These are phyloP conservation scores for Meteorus cinctellus DNA, from an alignment of 2,888 invertebrate genomes.

Conservation along the genomic window DNA sequence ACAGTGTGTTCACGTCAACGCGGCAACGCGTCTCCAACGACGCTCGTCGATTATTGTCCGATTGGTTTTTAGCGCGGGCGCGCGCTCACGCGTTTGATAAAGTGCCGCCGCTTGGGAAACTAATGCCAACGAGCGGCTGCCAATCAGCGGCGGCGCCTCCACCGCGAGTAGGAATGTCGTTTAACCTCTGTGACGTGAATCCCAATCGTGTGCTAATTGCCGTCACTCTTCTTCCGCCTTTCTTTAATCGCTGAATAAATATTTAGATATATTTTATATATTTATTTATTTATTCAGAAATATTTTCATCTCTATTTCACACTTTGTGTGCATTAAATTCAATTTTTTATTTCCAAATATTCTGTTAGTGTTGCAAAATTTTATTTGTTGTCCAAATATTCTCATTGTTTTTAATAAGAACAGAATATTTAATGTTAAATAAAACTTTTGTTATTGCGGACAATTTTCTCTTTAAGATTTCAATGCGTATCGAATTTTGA, in stretches of 20 bases:
- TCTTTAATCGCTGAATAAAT: conserved; percentile 11
- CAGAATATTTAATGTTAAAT: too few relatives aligned
- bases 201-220: conserved; percentile 68
- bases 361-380: too few relatives aligned
- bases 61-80: conserved; percentile 36
- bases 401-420: too few relatives aligned
- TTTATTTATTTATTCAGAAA: conserved; percentile 12
- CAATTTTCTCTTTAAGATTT: conserved; percentile 23
- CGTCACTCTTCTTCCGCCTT: conserved; percentile 48
- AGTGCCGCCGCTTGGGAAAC: conserved; percentile 40
- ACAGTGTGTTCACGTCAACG: conserved; percentile 14
- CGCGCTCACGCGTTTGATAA: conserved; percentile 39
- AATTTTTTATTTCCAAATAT: too few relatives aligned
- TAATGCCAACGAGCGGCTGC: conserved; percentile 33
- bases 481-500: conserved; percentile 6
- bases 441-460: too few relatives aligned
- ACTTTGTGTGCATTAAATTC: too few relatives aligned
- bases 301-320: background rate
- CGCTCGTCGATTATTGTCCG: conserved; percentile 39
- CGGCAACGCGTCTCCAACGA: background rate
- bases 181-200: conserved; percentile 57
- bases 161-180: conserved; percentile 44
- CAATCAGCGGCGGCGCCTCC: conserved; percentile 45
- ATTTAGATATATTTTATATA: background rate
- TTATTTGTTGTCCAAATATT: too few relatives aligned